Percentiles rank a stretch among this genome's conserved stretches.
These are phyloP conservation scores for Mus spicilegus DNA, from an alignment of 2,113 vertebrate genomes.

Conservation along the genomic window DNA sequence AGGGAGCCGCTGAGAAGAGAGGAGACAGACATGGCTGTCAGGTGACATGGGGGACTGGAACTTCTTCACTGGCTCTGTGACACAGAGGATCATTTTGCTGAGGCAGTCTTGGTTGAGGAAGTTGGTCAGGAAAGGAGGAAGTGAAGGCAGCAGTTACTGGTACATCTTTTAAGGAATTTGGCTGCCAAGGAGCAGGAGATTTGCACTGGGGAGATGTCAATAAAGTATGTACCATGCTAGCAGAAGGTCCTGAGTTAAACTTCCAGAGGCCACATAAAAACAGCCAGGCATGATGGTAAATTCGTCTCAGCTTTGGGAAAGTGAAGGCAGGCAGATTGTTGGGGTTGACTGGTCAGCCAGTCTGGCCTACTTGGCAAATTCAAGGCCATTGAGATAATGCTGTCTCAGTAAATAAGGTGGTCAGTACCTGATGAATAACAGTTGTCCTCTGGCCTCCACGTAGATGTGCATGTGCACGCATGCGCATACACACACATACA, in stretches of 20 bases:
- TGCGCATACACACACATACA: background rate
- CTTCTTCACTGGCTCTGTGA: background rate
- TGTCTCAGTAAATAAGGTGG: background rate
- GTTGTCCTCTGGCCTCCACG: background rate
- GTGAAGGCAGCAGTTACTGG: background rate
- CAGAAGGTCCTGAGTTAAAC: background rate
- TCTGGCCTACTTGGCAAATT: background rate
- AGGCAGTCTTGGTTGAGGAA: background rate
- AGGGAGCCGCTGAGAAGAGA: background rate
- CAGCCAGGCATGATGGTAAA: background rate
- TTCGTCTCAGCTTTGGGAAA: background rate
- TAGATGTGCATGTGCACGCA: background rate
- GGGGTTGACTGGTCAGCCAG: too few relatives aligned
- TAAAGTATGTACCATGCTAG: too few relatives aligned
- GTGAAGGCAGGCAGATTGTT: background rate
- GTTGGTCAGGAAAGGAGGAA: background rate
- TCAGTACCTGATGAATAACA: too few relatives aligned
- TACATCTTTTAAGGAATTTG: background rate
- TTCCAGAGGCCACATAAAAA: background rate
- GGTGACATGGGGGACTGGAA: background rate
- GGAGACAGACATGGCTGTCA: background rate
- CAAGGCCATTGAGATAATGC: background rate
- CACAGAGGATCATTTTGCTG: background rate
- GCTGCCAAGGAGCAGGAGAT: background rate
- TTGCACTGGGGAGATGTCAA: background rate